Evolutionary conservation across 2,113 vertebrate genomes (phyloP).

Genomic region (Agapornis roseicollis): DNA sequence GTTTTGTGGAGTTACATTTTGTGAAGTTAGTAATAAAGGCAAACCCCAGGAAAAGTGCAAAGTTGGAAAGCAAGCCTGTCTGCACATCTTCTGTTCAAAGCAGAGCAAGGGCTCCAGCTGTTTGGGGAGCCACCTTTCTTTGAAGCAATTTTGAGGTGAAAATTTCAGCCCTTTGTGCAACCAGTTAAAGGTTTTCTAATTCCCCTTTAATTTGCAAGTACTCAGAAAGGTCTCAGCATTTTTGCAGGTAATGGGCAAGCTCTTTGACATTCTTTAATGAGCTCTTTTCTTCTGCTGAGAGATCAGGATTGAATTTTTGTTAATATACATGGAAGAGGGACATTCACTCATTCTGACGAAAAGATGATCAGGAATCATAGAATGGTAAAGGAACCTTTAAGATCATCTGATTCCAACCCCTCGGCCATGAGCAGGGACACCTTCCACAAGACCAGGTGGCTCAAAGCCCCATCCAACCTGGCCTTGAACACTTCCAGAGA

Average conservation of each 20-base stretch:
- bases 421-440: not conserved
- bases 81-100: not conserved
- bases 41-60: not conserved
- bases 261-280: not conserved
- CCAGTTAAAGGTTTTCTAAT: not conserved
- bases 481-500: not conserved
- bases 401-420: not conserved
- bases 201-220: constrained; percentile 12
- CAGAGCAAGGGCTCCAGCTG: not conserved
- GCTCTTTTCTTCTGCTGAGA: not conserved
- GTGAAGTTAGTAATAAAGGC: not conserved
- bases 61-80: not conserved
- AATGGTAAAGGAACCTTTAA: not conserved
- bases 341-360: not conserved
- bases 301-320: not conserved
- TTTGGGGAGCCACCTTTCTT: not conserved
- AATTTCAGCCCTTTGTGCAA: constrained; percentile 18
- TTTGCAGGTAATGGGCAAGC: constrained; percentile 4
- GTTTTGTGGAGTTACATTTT: not conserved
- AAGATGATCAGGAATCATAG: not conserved
- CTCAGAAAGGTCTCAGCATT: not conserved
- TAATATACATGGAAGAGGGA: not conserved
- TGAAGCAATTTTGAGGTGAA: constrained; percentile 29
- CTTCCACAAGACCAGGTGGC: not conserved
- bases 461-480: not conserved